Conservation (phyloP, 2,888 invertebrate species). For the Caenorhabditis sp. region DNA sequence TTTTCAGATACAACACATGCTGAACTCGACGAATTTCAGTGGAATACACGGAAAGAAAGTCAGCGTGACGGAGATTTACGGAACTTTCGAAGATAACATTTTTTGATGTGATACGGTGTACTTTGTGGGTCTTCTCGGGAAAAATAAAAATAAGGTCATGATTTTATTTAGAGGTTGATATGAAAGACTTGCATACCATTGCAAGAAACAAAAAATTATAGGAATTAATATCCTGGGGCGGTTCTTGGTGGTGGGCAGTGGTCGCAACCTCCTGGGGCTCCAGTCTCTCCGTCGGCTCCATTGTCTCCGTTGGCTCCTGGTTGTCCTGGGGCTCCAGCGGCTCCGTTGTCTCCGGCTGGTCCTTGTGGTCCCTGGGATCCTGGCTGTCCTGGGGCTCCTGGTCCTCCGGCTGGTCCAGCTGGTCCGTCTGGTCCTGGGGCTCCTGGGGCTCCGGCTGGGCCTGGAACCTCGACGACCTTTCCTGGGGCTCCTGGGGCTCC, state of each 20-base stretch:
- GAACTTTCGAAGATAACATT: conserved; percentile 44
- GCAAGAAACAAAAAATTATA: conserved; percentile 15
- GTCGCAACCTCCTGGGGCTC: conserved; percentile 76
- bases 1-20: conserved; percentile 53
- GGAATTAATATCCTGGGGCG: conserved; percentile 74
- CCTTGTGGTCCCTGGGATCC: conserved; percentile 72
- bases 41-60: conserved; percentile 31
- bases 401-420: conserved; percentile 67
- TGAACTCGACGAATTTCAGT: conserved; percentile 48
- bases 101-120: conserved; percentile 23
- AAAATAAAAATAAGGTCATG: conserved; percentile 29
- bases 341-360: conserved; percentile 73
- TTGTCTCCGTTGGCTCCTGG: conserved; percentile 68
- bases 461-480: conserved; percentile 63
- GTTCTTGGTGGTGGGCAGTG: conserved; percentile 78
- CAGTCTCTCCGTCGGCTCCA: conserved; percentile 74
- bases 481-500: conserved; percentile 73
- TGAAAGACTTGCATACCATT: conserved; percentile 51
- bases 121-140: not conserved
- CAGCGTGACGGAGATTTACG: conserved; percentile 33
- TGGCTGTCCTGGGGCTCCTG: conserved; percentile 68
- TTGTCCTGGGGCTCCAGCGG: conserved; percentile 73
- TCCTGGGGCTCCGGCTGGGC: conserved; percentile 71
- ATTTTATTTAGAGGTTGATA: conserved; percentile 40
- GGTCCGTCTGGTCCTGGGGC: conserved; percentile 70